Percentiles rank a stretch among this genome's conserved stretches.
phyloP scores from a whole-genome alignment of 2,113 vertebrate species.

The Psophia crepitans region DNA sequence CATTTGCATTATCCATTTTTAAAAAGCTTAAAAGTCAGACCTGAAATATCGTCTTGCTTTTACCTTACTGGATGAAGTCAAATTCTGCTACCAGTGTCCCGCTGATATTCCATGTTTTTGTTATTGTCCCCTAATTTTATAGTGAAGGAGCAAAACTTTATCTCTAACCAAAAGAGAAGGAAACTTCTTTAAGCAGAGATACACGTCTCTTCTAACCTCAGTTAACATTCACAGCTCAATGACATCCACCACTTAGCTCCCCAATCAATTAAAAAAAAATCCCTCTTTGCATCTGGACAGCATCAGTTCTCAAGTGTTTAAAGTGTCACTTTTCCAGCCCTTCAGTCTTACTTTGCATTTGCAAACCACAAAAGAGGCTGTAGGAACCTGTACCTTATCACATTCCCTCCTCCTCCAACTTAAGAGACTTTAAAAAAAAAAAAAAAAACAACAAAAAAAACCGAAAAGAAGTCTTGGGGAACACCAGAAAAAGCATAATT shows the following conservation, averaged over 20 bases:
- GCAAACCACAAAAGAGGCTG: not conserved
- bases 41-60: not conserved
- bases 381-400: not conserved
- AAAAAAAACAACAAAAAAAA: too few relatives aligned
- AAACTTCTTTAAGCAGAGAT: not conserved
- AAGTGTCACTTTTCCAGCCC: not conserved
- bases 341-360: not conserved
- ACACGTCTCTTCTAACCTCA: not conserved
- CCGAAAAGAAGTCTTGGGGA: not conserved
- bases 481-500: not conserved
- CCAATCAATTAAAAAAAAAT: not conserved
- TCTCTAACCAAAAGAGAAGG: not conserved
- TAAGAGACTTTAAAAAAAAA: not conserved
- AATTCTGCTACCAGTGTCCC: not conserved
- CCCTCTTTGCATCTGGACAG: not conserved
- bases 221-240: not conserved
- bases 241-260: not conserved
- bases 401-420: not conserved
- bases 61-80: not conserved
- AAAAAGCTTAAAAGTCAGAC: not conserved
- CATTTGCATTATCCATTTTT: not conserved
- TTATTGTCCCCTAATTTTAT: not conserved
- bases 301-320: not conserved
- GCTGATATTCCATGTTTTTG: accelerated
- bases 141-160: not conserved